A percentile compares a stretch with the other conserved stretches of the same genome.
phyloP scores from a whole-genome alignment of 2,113 vertebrate genomes.

The Ciconia stormi region DNA sequence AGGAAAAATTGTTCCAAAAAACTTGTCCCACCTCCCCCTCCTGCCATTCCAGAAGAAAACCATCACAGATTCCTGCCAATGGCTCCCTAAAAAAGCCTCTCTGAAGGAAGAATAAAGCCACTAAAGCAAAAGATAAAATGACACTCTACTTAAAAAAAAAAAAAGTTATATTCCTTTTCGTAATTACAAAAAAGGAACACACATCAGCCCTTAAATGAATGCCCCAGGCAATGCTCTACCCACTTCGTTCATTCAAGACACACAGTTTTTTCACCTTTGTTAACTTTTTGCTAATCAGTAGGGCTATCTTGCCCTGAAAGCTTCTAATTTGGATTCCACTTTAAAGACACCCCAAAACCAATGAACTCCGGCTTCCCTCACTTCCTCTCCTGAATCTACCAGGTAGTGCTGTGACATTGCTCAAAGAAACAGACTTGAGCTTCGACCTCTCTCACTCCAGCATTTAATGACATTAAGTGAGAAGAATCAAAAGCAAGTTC shows the following conservation, averaged over 20 bases:
- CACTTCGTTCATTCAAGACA: background rate
- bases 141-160: background rate
- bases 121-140: background rate
- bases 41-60: background rate
- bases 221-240: background rate
- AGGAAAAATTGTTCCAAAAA: background rate
- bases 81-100: background rate
- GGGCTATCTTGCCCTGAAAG: background rate
- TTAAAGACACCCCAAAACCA: background rate
- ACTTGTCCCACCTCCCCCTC: background rate
- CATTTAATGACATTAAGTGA: background rate
- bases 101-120: background rate
- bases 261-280: background rate
- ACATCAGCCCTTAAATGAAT: background rate
- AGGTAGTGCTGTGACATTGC: background rate
- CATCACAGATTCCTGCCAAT: background rate
- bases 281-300: background rate
- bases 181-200: background rate
- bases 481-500: background rate
- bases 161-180: background rate
- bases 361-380: background rate
- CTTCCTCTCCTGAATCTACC: background rate
- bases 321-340: background rate
- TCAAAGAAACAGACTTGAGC: background rate
- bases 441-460: background rate